phyloP scores from a whole-genome alignment of 2,888 invertebrate genomes.

The Drosophila trichaetosa region DNA sequence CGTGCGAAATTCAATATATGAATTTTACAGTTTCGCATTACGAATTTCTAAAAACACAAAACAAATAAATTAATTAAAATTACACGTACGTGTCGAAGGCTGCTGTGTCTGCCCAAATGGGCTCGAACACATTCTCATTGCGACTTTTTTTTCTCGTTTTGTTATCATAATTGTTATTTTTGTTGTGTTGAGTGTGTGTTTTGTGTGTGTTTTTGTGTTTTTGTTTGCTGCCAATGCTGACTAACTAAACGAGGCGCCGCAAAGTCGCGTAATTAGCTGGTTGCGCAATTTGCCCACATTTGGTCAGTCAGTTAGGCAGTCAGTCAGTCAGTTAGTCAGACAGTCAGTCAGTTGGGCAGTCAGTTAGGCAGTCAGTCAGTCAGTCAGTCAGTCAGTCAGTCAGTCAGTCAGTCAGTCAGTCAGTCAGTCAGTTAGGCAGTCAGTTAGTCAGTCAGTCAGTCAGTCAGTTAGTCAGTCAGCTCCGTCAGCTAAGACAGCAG shows the following conservation, averaged over 20 bases:
- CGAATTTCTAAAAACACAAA: slow-evolving; percentile 44
- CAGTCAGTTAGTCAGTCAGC: neutral
- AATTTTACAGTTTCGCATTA: slow-evolving; percentile 51
- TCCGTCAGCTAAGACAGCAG: slow-evolving; percentile 14
- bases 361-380: neutral
- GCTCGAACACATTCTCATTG: slow-evolving; percentile 35
- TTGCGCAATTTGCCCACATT: slow-evolving; percentile 64
- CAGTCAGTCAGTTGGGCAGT: neutral
- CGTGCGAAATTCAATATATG: slow-evolving; percentile 57
- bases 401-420: slow-evolving; percentile 6
- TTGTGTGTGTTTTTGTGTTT: slow-evolving; percentile 12
- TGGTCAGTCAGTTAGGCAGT: slow-evolving; percentile 34
- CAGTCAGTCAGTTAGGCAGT: neutral
- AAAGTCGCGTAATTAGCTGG: slow-evolving; percentile 71
- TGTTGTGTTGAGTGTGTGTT: slow-evolving; percentile 10
- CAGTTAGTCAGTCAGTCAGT: slow-evolving; percentile 21
- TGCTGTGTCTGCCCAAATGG: slow-evolving; percentile 43
- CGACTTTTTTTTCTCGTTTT: slow-evolving; percentile 36
- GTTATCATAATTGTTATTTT: slow-evolving; percentile 55
- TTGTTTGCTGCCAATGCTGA: slow-evolving; percentile 40
- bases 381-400: neutral
- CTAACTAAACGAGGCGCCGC: slow-evolving; percentile 62
- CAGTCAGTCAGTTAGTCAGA: slow-evolving; percentile 18
- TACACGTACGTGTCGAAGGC: slow-evolving; percentile 75
- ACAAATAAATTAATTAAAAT: slow-evolving; percentile 75